Evolutionary conservation across 2,797 vertebrate genomes (phyloP).

Genomic region (Halcyon smyrnensis): DNA sequence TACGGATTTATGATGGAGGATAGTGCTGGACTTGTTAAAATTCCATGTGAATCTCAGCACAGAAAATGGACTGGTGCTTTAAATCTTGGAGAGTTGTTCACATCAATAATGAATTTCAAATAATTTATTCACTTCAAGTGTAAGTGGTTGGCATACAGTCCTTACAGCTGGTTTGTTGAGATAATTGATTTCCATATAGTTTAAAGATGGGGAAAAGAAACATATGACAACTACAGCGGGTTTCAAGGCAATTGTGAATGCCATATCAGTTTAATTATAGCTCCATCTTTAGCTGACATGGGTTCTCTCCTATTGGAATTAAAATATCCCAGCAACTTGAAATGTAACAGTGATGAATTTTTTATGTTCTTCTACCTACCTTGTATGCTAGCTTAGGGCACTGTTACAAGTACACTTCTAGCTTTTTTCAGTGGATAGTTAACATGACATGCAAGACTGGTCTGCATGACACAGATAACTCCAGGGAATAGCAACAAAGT

Average conservation of each 20-base stretch:
- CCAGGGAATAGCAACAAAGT: slow-evolving; percentile 81
- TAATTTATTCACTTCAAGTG: slow-evolving; percentile 93
- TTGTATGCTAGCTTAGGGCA: slow-evolving; percentile 80
- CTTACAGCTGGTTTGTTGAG: slow-evolving; percentile 93
- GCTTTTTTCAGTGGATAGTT: slow-evolving; percentile 82
- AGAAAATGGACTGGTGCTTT: slow-evolving; percentile 79
- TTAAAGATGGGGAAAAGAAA: slow-evolving; percentile 86
- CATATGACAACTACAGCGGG: slow-evolving; percentile 79
- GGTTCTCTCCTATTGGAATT: slow-evolving; percentile 83
- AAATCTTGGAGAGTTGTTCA: slow-evolving; percentile 84
- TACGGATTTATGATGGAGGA: slow-evolving; percentile 61
- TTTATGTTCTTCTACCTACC: slow-evolving; percentile 79
- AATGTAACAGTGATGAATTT: slow-evolving; percentile 85
- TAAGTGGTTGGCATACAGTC: slow-evolving; percentile 89
- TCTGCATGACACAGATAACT: slow-evolving; percentile 94
- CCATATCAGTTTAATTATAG: slow-evolving; percentile 87
- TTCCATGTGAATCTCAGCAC: slow-evolving; percentile 76
- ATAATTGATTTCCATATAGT: slow-evolving; percentile 97
- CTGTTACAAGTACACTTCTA: slow-evolving; percentile 81
- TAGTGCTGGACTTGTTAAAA: slow-evolving; percentile 84
- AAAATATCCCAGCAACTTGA: slow-evolving; percentile 84
- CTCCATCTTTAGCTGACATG: slow-evolving; percentile 83
- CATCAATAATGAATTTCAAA: slow-evolving; percentile 93
- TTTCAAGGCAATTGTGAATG: slow-evolving; percentile 76
- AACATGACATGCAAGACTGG: slow-evolving; percentile 83